Conservation (phyloP, 2,113 vertebrate species). For the Festucalex cinctus region DNA sequence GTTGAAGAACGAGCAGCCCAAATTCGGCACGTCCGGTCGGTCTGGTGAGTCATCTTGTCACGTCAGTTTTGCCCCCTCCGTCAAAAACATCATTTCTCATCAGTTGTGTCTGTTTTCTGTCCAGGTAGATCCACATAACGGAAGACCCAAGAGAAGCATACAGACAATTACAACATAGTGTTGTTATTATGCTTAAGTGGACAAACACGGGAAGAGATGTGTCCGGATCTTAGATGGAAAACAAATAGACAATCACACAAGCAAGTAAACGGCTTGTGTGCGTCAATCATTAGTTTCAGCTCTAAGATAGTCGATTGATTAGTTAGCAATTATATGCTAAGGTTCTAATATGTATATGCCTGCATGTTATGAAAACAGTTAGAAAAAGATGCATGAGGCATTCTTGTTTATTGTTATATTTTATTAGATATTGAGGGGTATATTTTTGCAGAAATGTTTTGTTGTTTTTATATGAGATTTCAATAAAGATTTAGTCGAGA, state of each 20-base stretch:
- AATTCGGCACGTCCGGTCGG: slow-evolving; percentile 42
- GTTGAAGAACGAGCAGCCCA: slow-evolving; percentile 39
- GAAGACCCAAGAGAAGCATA: slow-evolving; percentile 32
- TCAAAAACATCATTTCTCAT: not conserved
- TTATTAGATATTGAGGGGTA: slow-evolving; percentile 56
- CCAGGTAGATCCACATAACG: slow-evolving; percentile 47
- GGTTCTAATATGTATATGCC: slow-evolving; percentile 57
- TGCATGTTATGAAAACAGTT: slow-evolving; percentile 45
- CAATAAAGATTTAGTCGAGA: slow-evolving; percentile 48
- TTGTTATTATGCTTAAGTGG: slow-evolving; percentile 2
- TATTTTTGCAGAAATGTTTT: slow-evolving; percentile 65
- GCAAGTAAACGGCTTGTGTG: not conserved
- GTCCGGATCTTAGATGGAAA: slow-evolving; percentile 9
- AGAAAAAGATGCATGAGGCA: slow-evolving; percentile 21
- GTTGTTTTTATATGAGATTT: slow-evolving; percentile 46
- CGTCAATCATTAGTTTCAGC: slow-evolving; percentile 27
- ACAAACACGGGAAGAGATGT: not conserved
- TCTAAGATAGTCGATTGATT: slow-evolving; percentile 30
- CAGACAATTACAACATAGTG: slow-evolving; percentile 14
- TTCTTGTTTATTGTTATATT: slow-evolving; percentile 51
- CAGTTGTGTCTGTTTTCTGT: slow-evolving; percentile 9
- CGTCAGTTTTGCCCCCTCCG: not conserved
- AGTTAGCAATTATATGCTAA: slow-evolving; percentile 34
- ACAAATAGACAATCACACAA: slow-evolving; percentile 3
- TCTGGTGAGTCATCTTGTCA: slow-evolving; percentile 42